phyloP scores from a whole-genome alignment of 2,797 vertebrate genomes.

The Etheostoma nigrum region DNA sequence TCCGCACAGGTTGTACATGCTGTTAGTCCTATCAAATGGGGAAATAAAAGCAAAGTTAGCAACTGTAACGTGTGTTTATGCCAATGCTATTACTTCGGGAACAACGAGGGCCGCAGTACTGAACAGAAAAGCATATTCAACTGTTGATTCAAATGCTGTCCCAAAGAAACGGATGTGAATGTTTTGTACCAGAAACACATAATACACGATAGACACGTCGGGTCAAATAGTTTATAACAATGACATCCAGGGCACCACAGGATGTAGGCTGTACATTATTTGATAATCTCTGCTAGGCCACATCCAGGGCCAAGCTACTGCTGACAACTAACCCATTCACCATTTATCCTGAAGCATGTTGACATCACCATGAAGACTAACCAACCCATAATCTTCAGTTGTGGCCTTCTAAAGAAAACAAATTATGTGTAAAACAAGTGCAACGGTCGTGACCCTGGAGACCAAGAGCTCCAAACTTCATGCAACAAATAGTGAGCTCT shows the following conservation, averaged over 20 bases:
- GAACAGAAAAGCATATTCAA: conserved; percentile 53
- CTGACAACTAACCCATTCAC: conserved; percentile 66
- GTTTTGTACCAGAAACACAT: conserved; percentile 13
- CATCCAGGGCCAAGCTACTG: conserved; percentile 59
- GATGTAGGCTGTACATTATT: conserved; percentile 59
- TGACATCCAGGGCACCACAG: conserved; percentile 46
- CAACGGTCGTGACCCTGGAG: conserved; percentile 7
- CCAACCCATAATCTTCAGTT: conserved; percentile 11
- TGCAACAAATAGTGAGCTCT: conserved; percentile 58
- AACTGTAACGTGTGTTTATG: conserved; percentile 25
- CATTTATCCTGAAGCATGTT: conserved; percentile 58
- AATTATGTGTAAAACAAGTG: conserved; percentile 41
- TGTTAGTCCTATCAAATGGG: background rate
- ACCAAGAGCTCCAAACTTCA: conserved; percentile 60
- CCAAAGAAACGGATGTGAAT: conserved; percentile 32
- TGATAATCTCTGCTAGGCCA: conserved; percentile 69
- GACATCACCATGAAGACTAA: conserved; percentile 44
- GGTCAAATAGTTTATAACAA: conserved; percentile 31
- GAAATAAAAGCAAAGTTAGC: background rate
- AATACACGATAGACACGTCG: conserved; percentile 11
- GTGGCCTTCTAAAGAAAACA: background rate
- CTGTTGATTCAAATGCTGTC: conserved; percentile 67
- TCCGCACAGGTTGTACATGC: too few species aligned
- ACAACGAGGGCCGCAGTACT: conserved; percentile 25
- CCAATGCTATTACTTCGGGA: conserved; percentile 30